These are phyloP conservation scores for Acyrthosiphon pisum DNA, from an alignment of 1,140 invertebrate genomes.

Conservation along the genomic window DNA sequence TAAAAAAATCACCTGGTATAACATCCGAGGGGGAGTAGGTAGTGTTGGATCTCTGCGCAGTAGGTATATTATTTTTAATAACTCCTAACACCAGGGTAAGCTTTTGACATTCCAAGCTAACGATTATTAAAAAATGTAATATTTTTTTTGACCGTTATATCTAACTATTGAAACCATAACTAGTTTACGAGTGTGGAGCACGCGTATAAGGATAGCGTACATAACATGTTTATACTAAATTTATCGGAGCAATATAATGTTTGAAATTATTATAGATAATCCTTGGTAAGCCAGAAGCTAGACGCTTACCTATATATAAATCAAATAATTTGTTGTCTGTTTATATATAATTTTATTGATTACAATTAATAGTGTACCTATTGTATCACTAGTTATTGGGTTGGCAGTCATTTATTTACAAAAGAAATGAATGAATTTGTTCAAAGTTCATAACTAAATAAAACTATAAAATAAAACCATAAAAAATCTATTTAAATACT, in stretches of 20 bases:
- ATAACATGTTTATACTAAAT: not conserved
- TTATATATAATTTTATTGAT: not conserved
- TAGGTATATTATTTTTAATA: not conserved
- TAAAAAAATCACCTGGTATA: too few species aligned
- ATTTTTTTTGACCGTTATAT: not conserved
- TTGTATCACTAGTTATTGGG: not conserved
- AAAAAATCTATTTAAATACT: too few species aligned
- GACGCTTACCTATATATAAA: not conserved
- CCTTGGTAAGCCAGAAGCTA: not conserved
- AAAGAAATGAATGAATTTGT: too few species aligned
- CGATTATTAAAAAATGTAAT: not conserved
- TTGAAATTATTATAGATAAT: not conserved
- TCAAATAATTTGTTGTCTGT: not conserved
- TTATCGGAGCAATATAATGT: not conserved
- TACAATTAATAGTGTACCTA: not conserved
- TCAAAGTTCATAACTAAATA: too few species aligned
- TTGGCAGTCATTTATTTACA: too few species aligned
- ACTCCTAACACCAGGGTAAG: not conserved
- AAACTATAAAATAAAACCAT: too few species aligned
- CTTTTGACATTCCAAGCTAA: not conserved
- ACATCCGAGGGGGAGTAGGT: not conserved
- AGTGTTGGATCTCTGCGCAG: not conserved
- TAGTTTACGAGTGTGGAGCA: not conserved
- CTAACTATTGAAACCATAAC: not conserved
- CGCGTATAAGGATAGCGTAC: too few species aligned